phyloP scores from a whole-genome alignment of 2,113 vertebrate species.

The Bagarius yarrelli region DNA sequence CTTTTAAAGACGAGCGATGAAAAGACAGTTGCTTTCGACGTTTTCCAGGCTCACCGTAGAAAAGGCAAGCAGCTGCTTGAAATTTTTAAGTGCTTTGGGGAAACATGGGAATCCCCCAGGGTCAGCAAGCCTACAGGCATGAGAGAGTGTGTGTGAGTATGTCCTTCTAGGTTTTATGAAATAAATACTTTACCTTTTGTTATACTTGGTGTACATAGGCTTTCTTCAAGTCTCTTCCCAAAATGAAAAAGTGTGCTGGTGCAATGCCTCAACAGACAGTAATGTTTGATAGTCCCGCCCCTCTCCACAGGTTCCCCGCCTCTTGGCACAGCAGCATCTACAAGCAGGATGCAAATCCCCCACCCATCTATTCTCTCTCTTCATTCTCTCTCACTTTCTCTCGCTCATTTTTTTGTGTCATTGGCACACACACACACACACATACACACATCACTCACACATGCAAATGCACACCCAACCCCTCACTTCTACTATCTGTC shows the following conservation, averaged over 20 bases:
- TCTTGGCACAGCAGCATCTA: slow-evolving; percentile 73
- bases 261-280: slow-evolving; percentile 64
- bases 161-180: slow-evolving; percentile 59
- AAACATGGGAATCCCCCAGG: slow-evolving; percentile 51
- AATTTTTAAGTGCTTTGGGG: slow-evolving; percentile 17
- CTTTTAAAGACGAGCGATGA: background rate
- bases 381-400: background rate
- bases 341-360: slow-evolving; percentile 67
- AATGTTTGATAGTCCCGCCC: slow-evolving; percentile 69
- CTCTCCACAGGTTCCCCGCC: slow-evolving; percentile 71
- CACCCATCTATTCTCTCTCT: slow-evolving; percentile 32
- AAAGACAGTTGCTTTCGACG: slow-evolving; percentile 3
- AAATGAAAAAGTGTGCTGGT: slow-evolving; percentile 70
- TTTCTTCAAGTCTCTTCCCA: slow-evolving; percentile 34
- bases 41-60: slow-evolving; percentile 3
- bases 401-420: background rate
- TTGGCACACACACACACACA: background rate
- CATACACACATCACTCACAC: slow-evolving; percentile 18
- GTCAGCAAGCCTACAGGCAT: slow-evolving; percentile 50
- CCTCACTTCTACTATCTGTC: slow-evolving; percentile 58
- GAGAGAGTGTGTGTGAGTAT: slow-evolving; percentile 8
- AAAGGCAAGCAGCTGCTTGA: slow-evolving; percentile 17
- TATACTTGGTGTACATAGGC: slow-evolving; percentile 41
- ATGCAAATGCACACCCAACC: slow-evolving; percentile 41
- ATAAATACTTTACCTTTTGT: slow-evolving; percentile 69